These are phyloP conservation scores for Chloroceryle inda DNA, from an alignment of 2,797 vertebrate genomes.

Conservation along the genomic window DNA sequence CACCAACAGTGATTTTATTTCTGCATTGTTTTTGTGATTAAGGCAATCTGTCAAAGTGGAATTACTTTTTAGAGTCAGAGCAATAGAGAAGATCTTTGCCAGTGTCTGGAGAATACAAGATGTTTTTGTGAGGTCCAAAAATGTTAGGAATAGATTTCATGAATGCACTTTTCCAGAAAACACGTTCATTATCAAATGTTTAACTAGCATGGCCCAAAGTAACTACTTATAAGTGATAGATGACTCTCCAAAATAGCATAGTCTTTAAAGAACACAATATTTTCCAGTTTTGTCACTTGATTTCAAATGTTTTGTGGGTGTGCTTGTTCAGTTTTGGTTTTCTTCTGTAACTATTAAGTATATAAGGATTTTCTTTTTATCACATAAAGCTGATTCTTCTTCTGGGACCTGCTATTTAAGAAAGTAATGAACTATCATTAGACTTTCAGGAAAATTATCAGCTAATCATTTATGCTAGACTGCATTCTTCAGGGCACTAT, in stretches of 20 bases:
- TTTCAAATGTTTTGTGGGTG: not conserved
- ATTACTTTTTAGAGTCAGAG: constrained; percentile 7
- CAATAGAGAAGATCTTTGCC: not conserved
- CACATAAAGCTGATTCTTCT: not conserved
- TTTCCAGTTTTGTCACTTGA: not conserved
- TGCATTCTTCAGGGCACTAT: not conserved
- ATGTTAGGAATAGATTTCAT: not conserved
- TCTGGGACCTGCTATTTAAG: not conserved
- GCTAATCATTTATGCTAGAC: not conserved
- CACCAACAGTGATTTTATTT: not conserved
- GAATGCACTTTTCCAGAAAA: not conserved
- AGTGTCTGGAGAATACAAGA: not conserved
- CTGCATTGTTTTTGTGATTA: not conserved
- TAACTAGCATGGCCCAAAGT: not conserved
- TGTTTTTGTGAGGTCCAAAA: not conserved
- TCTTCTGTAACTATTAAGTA: not conserved
- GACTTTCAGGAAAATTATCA: not conserved
- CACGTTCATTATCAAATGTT: not conserved
- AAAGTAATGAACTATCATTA: not conserved
- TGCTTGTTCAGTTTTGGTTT: not conserved
- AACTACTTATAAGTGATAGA: not conserved
- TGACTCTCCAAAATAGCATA: not conserved
- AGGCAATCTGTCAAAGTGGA: not conserved
- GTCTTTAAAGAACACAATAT: not conserved
- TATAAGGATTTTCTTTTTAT: not conserved